Conservation (phyloP, 2,888 invertebrate species). For the Drosophila gaucha region DNA sequence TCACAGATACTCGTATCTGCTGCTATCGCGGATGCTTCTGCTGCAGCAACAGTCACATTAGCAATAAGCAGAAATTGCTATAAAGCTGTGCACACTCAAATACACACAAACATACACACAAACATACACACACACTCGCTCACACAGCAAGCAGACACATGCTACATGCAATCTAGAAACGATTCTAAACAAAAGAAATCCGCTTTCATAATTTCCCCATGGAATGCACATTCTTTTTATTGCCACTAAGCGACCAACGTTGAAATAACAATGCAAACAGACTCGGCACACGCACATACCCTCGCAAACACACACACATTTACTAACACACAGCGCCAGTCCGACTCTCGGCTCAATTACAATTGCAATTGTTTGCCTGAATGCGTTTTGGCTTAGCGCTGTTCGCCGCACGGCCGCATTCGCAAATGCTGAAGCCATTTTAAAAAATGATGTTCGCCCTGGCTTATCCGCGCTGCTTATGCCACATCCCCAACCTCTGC, state of each 20-base stretch:
- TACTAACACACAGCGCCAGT: conserved; percentile 44
- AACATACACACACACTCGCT: conserved; percentile 7
- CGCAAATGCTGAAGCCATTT: conserved; percentile 63
- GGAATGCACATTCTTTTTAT: conserved; percentile 81
- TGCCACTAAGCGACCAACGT: conserved; percentile 80
- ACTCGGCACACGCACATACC: conserved; percentile 34
- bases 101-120: conserved; percentile 13
- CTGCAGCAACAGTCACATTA: conserved; percentile 67
- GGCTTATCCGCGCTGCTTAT: conserved; percentile 39
- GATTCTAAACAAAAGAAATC: conserved; percentile 81
- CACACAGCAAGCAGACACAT: conserved; percentile 14
- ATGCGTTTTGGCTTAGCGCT: conserved; percentile 76
- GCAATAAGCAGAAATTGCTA: conserved; percentile 72
- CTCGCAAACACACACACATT: conserved; percentile 21
- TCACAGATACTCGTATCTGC: conserved; percentile 31
- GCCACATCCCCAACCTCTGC: neutral
- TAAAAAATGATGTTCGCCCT: conserved; percentile 70
- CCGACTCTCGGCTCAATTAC: conserved; percentile 79
- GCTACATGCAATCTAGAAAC: conserved; percentile 77
- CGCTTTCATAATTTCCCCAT: conserved; percentile 81
- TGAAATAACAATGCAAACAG: conserved; percentile 76
- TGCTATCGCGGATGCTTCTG: conserved; percentile 41
- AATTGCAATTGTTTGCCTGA: conserved; percentile 81
- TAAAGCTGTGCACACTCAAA: conserved; percentile 53
- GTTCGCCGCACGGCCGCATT: conserved; percentile 55